Evolutionary conservation across 2,888 invertebrate species (phyloP).

Genomic region (Ectemnius lituratus): DNA sequence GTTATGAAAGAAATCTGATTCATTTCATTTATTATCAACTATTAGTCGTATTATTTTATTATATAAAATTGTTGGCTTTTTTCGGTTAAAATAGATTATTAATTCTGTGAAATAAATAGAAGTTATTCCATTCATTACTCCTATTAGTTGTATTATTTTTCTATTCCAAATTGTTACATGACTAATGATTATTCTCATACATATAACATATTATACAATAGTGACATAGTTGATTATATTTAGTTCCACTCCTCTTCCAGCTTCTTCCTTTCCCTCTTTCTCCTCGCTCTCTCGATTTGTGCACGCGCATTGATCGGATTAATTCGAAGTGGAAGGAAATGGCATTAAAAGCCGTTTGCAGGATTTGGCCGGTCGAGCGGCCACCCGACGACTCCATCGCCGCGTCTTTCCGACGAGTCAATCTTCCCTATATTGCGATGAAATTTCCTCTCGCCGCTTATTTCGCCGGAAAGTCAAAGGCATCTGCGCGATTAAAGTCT

Average conservation of each 20-base stretch:
- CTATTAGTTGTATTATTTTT: too few relatives aligned
- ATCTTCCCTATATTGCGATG: not conserved
- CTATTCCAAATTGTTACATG: too few relatives aligned
- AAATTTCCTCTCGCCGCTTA: not conserved
- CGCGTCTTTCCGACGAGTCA: not conserved
- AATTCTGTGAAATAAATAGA: too few relatives aligned
- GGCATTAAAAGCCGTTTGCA: slow-evolving; percentile 39
- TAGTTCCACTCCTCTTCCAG: not conserved
- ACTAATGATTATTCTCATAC: too few relatives aligned
- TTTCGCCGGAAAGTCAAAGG: slow-evolving; percentile 5
- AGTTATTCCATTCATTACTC: too few relatives aligned
- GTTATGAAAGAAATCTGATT: too few relatives aligned
- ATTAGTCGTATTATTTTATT: not conserved
- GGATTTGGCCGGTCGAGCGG: slow-evolving; percentile 14
- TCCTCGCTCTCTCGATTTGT: not conserved
- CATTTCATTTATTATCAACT: not conserved
- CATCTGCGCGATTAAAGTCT: not conserved
- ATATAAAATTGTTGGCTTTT: too few relatives aligned
- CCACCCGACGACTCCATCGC: too few relatives aligned
- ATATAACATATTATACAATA: too few relatives aligned
- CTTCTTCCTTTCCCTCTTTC: not conserved
- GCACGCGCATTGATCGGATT: slow-evolving; percentile 14
- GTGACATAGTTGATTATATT: too few relatives aligned
- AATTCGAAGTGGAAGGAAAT: slow-evolving; percentile 26
- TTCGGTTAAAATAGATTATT: too few relatives aligned